Evolutionary conservation across 2,797 vertebrate species (phyloP).

Genomic region (Aulostomus chinensis): DNA sequence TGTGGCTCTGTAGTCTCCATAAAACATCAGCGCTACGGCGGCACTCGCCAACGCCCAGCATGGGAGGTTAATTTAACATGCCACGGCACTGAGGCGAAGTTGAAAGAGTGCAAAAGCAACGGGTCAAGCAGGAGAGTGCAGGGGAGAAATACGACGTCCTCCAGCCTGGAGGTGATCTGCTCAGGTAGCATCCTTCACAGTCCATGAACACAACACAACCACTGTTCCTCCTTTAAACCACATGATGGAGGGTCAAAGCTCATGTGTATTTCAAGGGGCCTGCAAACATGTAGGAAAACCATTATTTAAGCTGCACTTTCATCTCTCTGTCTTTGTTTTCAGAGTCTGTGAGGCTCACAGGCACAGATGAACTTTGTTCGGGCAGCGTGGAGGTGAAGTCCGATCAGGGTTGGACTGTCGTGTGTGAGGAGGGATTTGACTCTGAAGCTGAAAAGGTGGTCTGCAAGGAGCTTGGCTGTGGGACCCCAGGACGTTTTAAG

Average conservation of each 20-base stretch:
- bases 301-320: too few species aligned
- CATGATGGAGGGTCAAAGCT: too few species aligned
- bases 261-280: too few species aligned
- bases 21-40: neutral
- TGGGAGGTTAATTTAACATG: slow-evolving; percentile 4
- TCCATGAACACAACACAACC: neutral
- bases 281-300: too few species aligned
- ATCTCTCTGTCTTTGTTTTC: neutral
- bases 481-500: fast-evolving
- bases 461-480: slow-evolving; percentile 22
- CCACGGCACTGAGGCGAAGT: neutral
- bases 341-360: slow-evolving; percentile 8
- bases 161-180: slow-evolving; percentile 7
- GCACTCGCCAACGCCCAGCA: neutral
- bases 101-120: neutral
- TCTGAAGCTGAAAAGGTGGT: neutral
- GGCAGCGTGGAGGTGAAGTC: slow-evolving; percentile 6
- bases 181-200: slow-evolving; percentile 13
- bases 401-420: neutral
- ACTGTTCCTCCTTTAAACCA: too few species aligned
- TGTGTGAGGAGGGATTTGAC: slow-evolving; percentile 13
- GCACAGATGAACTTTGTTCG: neutral
- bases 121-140: neutral
- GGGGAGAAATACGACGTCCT: neutral
- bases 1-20: slow-evolving; percentile 11